Evolutionary conservation across 1,140 invertebrate genomes (phyloP), one percentile per base, ranked within the genome.

Genomic region (Phortica variegata): DNA sequence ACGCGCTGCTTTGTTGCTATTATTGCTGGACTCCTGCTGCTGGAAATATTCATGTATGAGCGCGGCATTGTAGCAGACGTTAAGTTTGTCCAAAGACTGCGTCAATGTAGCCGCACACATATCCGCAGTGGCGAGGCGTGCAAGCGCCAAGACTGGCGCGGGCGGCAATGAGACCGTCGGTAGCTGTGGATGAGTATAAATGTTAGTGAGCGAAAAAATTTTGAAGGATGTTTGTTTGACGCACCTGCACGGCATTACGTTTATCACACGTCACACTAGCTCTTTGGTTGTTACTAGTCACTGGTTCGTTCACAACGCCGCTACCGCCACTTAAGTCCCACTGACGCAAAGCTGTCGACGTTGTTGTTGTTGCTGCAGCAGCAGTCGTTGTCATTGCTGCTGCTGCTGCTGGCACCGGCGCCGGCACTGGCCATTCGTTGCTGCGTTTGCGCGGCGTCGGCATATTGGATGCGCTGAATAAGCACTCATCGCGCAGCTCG

Each of bases 21-120:
- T 33, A 16, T 21, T 10, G 32, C 13, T 26, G 36, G 16, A 38
- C 36, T 26, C 20, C 12, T 47, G 38, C 29, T 44, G 32, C 12
- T 68, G 47, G 20, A 71, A 70, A 37, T 62, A 65, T 18, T 32
- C 26, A 33, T 61, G 65, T 44, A 74, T 47, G 13, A 61, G 46
- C 8, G 59, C 47, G 34, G 52, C 52, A 38, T 75, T 63, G 43
- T 70, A 75, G 37, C 61, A 42, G 34, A 74, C 52, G 41, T 72
- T 51, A 51, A 75, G 55, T 50, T 68, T 61, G 39, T 74, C 65
- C 47, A 75, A 58, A 43, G 72, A 65, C 56, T 70, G 65, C 60
- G 68, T 54, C 60, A 75, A 48, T 41, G 60, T 51, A 38, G 61
- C 56, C 54, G 68, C 62, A 17, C 40, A 47, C 36, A 55, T 45